These are phyloP conservation scores for Hofmannophila pseudospretella DNA, from an alignment of 2,888 invertebrate genomes.

Conservation along the genomic window DNA sequence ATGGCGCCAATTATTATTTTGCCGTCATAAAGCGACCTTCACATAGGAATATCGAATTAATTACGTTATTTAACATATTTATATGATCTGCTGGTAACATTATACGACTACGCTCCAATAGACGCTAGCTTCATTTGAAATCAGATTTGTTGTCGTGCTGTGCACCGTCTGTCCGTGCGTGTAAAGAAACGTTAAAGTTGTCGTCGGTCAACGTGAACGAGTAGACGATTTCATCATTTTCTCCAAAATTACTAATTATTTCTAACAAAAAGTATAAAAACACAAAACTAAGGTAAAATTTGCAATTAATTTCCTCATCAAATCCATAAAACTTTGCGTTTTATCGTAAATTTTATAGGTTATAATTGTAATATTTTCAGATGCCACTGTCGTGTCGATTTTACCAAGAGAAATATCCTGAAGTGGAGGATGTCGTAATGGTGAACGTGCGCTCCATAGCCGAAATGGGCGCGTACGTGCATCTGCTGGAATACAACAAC, in stretches of 20 bases:
- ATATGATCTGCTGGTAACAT: not conserved
- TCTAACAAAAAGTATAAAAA: conserved; percentile 24
- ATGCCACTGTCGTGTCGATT: conserved; percentile 97
- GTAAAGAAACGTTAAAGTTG: conserved; percentile 12
- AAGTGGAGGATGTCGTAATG: conserved; percentile 99
- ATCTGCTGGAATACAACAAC: conserved; percentile 97
- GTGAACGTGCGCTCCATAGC: conserved; percentile 98
- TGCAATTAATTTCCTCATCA: not conserved
- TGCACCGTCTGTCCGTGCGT: too few relatives aligned
- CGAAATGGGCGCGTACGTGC: conserved; percentile 99
- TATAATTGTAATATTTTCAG: conserved; percentile 56
- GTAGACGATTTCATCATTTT: conserved; percentile 55
- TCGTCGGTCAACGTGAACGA: conserved; percentile 65
- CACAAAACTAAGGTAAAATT: conserved; percentile 39
- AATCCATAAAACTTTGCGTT: not conserved
- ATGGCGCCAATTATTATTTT: too few relatives aligned
- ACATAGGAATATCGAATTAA: too few relatives aligned
- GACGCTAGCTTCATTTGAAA: too few relatives aligned
- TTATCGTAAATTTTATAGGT: conserved; percentile 39
- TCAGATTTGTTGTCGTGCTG: too few relatives aligned
- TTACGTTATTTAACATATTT: conserved; percentile 2
- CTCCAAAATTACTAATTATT: conserved; percentile 27
- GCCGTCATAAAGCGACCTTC: too few relatives aligned
- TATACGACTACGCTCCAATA: too few relatives aligned
- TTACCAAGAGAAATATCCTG: conserved; percentile 98